Base-by-base conservation (phyloP, 2,888 invertebrate species). In the Diogma glabrata region DNA sequence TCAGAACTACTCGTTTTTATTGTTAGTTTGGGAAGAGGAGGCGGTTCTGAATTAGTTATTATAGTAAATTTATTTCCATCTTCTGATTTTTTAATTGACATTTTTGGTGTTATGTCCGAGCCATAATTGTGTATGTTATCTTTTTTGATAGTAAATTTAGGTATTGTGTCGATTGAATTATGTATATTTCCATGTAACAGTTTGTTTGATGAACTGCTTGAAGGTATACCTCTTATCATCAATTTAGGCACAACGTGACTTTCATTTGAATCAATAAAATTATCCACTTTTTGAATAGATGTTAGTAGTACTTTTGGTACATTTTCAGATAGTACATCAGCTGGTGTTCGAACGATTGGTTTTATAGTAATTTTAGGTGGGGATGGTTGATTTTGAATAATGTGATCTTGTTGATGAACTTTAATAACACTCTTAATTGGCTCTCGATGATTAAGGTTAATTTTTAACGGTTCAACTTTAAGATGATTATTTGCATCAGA, bases 21-120 rank as follows among this genome's bases (percentile, higher is more conserved):
- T 33, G 76, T 77, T 54, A 78, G 70, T 67, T 77, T 78, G 60
- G 78, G 77, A 61, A 77, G 63, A 59, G 75, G 73, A 40, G 67
- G 59, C 61, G 64, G 57, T 26, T 46, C 46, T 24, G 6, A 7
- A 24, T 22, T 22, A 24, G 23, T 46, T 16, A 46, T 24, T 24
- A 46, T 46, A 24, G 22, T 46, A 26, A 46, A 46, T 26, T 46
- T 46, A 46, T 46, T 46, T 24, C 24, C 24, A 24, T 38, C 36
- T n/a, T 33, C 33, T 20, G 23, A 33, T 47, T 38, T 51, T 45
- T 33, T 51, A 45, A 33, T 51, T 51, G 26, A 22, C 23, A 46
- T 33, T 51, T 22, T 36, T 33, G 30, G 24, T 14, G 20, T 49
- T 16, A 17, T 24, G 5, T 46, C 46, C 16, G 23, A 24, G 24